A percentile compares a stretch with the other conserved stretches of the same genome.
Evolutionary conservation across 53 echinoderm and acorn worm genomes (phyloP).

Genomic region (Patiria pectinifera): DNA sequence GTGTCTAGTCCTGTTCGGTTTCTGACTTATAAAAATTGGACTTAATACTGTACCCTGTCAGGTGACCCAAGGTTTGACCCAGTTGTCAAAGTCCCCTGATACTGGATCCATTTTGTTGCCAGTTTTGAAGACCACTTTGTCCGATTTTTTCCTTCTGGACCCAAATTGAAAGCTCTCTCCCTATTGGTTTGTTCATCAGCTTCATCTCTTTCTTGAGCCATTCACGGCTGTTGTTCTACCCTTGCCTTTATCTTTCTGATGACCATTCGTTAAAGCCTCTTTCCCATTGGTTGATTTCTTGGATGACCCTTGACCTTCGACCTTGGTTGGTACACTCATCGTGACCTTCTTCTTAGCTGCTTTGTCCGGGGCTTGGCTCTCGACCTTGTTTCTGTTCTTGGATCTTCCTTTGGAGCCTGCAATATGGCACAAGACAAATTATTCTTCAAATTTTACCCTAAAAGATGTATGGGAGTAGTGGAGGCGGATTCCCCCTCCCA

Average conservation of each 20-base stretch:
- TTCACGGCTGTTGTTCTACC: slow-evolving; percentile 23
- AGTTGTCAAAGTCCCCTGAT: neutral
- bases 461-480: neutral
- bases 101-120: neutral
- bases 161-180: slow-evolving; percentile 8
- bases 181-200: neutral
- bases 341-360: slow-evolving; percentile 73
- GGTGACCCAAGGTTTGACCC: neutral
- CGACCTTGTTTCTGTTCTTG: slow-evolving; percentile 62
- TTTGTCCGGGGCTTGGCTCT: slow-evolving; percentile 18
- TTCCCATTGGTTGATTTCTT: slow-evolving; percentile 48
- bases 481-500: no score
- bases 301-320: slow-evolving; percentile 67
- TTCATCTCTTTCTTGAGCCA: slow-evolving; percentile 48
- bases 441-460: neutral
- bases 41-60: no score
- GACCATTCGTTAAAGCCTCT: slow-evolving; percentile 35
- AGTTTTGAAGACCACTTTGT: neutral
- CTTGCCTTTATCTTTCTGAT: slow-evolving; percentile 41
- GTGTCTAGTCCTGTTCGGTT: no score
- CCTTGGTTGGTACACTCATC: slow-evolving; percentile 66
- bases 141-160: no score
- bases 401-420: slow-evolving; percentile 66
- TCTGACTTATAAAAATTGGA: no score
- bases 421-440: neutral